Base-by-base conservation (phyloP, 2,113 vertebrate genomes). In the Picathartes gymnocephalus region DNA sequence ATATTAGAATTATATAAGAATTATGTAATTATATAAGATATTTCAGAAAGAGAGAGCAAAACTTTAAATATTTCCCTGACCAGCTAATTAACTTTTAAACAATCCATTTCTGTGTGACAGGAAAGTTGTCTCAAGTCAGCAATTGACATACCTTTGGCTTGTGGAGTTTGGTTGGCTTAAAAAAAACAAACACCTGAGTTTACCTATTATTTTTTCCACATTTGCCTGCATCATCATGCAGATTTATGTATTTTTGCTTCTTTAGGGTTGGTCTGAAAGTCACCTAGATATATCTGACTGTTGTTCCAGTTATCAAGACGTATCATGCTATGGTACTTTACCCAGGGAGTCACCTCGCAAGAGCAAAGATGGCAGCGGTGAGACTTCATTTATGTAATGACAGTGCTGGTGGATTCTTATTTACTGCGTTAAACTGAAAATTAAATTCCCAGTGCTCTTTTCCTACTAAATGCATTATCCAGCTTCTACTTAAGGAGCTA, bases 261-360 rank as follows among this genome's bases (percentile, higher is more conserved):
- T 68, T 45, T 88, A 99, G 99, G 98, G 97, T 85, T 98, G 98
- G 97, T 98, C 98, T 85, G 99, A 99, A 94, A 97, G 95, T 95
- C 98, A 98, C 57, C 88, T 98, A 40, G 99, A 99, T 86, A 70
- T 97, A 91, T 97, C 98, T 74, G 98, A 98, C 95, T 98, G 97
- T 88, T 98, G 97, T 94, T 98, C 97, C 87, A 98, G 97, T 96
- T 98, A 98, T 18, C 98, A 98, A 53, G 99, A 99, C 21, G 92
- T 97, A 16, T 98, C 98, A 6, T 98, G 98, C 89, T 99, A 98
- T 65, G 97, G 97, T 88, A 98, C 98, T 84, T 97, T 98, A 76
- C 96, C 97, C 58, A 98, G 98, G 82, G 98, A 98, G 84, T 99
- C 98, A 11, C 98, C 99, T 68, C 96, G 98, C 86, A 99, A 98